Conservation (phyloP, 2,797 vertebrate genomes). For the Ctenopoma kingsleyae region DNA sequence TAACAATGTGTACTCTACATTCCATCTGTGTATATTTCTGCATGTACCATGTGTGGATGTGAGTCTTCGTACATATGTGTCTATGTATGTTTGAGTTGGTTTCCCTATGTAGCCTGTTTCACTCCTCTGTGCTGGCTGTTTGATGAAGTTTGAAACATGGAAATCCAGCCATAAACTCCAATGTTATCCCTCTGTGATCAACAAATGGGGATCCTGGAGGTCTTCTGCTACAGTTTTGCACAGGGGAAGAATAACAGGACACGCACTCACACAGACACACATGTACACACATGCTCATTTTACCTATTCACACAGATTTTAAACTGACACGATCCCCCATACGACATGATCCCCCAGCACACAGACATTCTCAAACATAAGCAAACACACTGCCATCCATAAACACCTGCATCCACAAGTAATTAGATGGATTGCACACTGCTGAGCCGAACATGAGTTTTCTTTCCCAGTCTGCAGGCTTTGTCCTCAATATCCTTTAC, state of each 20-base stretch:
- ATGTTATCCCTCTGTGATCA: slow-evolving; percentile 71
- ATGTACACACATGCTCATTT: slow-evolving; percentile 18
- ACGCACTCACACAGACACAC: slow-evolving; percentile 16
- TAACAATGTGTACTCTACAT: slow-evolving; percentile 18
- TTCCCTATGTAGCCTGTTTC: slow-evolving; percentile 55
- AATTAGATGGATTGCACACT: slow-evolving; percentile 24
- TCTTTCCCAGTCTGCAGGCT: slow-evolving; percentile 53
- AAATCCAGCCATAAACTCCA: slow-evolving; percentile 78
- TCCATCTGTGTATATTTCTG: slow-evolving; percentile 34
- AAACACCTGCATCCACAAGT: slow-evolving; percentile 30
- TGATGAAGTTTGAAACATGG: slow-evolving; percentile 83
- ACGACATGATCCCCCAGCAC: background rate
- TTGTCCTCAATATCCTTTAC: slow-evolving; percentile 37
- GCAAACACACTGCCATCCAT: slow-evolving; percentile 26
- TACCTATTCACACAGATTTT: slow-evolving; percentile 45
- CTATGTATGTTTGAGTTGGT: slow-evolving; percentile 24
- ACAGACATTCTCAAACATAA: slow-evolving; percentile 15
- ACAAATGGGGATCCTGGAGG: slow-evolving; percentile 68
- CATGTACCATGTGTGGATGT: slow-evolving; percentile 18
- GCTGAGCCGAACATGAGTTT: slow-evolving; percentile 50
- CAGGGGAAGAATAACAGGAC: slow-evolving; percentile 31
- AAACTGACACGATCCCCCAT: slow-evolving; percentile 14
- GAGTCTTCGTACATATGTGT: background rate
- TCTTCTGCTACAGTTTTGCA: slow-evolving; percentile 32
- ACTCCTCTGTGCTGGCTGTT: slow-evolving; percentile 54